Conservation (phyloP, 2,888 invertebrate species). For the Agelastica alni region DNA sequence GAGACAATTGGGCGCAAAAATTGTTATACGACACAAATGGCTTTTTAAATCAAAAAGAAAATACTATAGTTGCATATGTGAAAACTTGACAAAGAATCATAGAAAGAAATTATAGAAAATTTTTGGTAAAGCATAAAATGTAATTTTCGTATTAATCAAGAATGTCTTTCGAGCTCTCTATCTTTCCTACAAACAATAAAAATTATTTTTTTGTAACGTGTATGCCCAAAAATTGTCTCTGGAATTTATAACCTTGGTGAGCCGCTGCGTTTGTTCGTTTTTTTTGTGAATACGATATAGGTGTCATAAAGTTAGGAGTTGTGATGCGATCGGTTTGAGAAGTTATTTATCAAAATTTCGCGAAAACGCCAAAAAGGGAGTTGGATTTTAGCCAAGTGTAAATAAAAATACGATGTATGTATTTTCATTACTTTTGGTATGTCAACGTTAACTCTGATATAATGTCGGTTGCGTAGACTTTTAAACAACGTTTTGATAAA, state of each 20-base stretch:
- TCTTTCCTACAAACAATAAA: too few species aligned
- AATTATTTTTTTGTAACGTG: too few species aligned
- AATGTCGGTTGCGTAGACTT: too few species aligned
- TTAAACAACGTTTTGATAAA: too few species aligned
- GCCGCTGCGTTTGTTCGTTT: background rate
- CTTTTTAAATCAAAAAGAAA: too few species aligned
- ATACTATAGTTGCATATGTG: too few species aligned
- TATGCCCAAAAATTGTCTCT: too few species aligned
- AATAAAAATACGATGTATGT: background rate
- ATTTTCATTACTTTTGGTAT: background rate
- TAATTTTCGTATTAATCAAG: too few species aligned
- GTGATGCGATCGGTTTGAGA: constrained; percentile 11
- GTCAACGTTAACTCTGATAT: background rate
- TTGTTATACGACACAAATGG: background rate
- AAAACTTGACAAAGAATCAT: background rate
- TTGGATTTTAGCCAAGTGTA: background rate
- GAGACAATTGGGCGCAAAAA: background rate
- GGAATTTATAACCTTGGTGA: too few species aligned
- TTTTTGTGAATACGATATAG: constrained; percentile 28
- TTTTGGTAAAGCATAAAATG: too few species aligned
- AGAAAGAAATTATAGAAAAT: background rate
- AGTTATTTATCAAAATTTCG: constrained; percentile 36
- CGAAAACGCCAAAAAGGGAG: constrained; percentile 23
- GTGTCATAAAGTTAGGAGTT: constrained; percentile 27
- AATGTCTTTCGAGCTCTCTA: too few species aligned